phyloP scores from a whole-genome alignment of 1,140 invertebrate species.

The Hyles vespertilio region DNA sequence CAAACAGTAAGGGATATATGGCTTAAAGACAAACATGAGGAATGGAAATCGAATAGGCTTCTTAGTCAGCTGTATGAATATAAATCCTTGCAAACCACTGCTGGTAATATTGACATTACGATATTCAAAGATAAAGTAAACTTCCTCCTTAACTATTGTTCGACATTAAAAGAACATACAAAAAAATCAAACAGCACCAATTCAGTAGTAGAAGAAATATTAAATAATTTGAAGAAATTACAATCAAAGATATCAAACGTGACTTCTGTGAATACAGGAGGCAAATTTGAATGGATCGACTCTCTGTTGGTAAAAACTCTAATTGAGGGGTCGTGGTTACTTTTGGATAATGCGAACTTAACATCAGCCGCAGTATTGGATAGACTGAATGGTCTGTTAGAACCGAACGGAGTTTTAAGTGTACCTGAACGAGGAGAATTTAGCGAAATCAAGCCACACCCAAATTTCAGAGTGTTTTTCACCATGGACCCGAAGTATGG shows the following conservation, averaged over 20 bases:
- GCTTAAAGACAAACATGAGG: slow-evolving; percentile 29
- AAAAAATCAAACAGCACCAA: slow-evolving; percentile 18
- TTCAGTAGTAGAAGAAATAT: slow-evolving; percentile 29
- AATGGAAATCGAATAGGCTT: slow-evolving; percentile 43
- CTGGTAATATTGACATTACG: slow-evolving; percentile 75
- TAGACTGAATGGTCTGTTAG: slow-evolving; percentile 95
- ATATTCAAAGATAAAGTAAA: slow-evolving; percentile 74
- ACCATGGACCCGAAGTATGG: slow-evolving; percentile 96
- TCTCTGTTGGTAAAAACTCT: slow-evolving; percentile 93
- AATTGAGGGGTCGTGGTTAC: slow-evolving; percentile 90
- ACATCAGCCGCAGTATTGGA: slow-evolving; percentile 98
- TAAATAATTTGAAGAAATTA: slow-evolving; percentile 40
- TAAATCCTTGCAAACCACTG: slow-evolving; percentile 35
- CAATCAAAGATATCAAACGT: slow-evolving; percentile 69
- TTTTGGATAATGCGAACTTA: slow-evolving; percentile 98
- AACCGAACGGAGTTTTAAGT: slow-evolving; percentile 92
- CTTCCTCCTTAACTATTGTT: slow-evolving; percentile 63
- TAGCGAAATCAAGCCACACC: slow-evolving; percentile 89
- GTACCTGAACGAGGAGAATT: slow-evolving; percentile 94
- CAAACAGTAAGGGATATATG: slow-evolving; percentile 45
- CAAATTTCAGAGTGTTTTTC: slow-evolving; percentile 95
- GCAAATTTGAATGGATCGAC: slow-evolving; percentile 98
- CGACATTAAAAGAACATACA: slow-evolving; percentile 37
- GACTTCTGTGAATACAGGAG: slow-evolving; percentile 83
- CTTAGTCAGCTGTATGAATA: slow-evolving; percentile 48